A percentile compares a stretch with the other conserved stretches of the same genome.
Conservation (phyloP, 2,888 invertebrate species). For the Diplolepis rosae region DNA sequence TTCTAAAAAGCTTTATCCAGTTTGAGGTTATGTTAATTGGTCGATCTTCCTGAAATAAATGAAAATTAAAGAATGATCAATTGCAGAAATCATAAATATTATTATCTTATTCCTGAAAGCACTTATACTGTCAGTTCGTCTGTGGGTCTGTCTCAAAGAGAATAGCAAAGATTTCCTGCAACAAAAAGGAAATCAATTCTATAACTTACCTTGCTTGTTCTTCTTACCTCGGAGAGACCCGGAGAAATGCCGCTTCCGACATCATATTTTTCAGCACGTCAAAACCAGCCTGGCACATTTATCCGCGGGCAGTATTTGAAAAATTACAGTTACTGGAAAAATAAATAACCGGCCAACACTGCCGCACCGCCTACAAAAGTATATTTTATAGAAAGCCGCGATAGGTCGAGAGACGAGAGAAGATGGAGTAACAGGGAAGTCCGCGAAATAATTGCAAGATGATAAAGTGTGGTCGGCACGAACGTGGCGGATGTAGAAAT, state of each 20-base stretch:
- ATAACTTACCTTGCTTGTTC: conserved; percentile 54
- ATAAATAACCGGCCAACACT: conserved; percentile 64
- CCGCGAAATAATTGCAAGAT: conserved; percentile 63
- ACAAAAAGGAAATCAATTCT: conserved; percentile 60
- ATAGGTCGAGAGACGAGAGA: conserved; percentile 39
- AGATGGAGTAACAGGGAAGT: conserved; percentile 39
- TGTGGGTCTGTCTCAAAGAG: neutral
- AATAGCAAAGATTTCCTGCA: conserved; percentile 23
- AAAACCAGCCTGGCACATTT: conserved; percentile 69
- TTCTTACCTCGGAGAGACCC: conserved; percentile 42
- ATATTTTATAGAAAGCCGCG: conserved; percentile 58
- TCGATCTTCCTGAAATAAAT: too few species aligned
- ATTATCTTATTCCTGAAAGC: too few species aligned
- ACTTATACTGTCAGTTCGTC: neutral
- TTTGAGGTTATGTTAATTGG: too few species aligned
- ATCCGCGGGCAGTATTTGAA: conserved; percentile 66
- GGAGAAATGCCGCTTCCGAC: conserved; percentile 54
- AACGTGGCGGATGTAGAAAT: conserved; percentile 40
- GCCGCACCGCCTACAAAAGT: conserved; percentile 59
- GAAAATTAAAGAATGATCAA: too few species aligned
- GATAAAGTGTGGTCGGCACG: conserved; percentile 58
- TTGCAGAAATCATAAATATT: too few species aligned
- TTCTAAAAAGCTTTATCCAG: too few species aligned
- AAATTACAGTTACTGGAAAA: conserved; percentile 68
- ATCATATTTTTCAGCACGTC: conserved; percentile 68